These are phyloP conservation scores for Lycocerus yunnanus DNA, from an alignment of 2,888 invertebrate genomes.

Conservation along the genomic window DNA sequence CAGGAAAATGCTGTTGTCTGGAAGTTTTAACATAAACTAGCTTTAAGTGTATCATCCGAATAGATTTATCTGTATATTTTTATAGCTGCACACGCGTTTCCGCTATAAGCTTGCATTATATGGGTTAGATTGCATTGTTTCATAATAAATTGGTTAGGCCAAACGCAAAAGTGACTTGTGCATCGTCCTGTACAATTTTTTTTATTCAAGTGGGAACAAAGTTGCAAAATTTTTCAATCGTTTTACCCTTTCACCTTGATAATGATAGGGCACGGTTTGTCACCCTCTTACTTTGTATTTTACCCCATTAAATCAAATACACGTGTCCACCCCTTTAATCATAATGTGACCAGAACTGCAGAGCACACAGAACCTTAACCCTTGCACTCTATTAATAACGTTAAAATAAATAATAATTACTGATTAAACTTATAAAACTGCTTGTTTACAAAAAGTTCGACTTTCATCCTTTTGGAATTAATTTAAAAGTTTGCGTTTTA, in stretches of 20 bases:
- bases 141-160: neutral
- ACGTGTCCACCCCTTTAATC: conserved; percentile 26
- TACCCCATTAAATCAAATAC: conserved; percentile 25
- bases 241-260: conserved; percentile 22
- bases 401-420: neutral
- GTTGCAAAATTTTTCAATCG: neutral
- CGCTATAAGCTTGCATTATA: neutral
- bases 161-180: neutral
- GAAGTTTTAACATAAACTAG: neutral
- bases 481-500: neutral
- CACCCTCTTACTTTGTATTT: conserved; percentile 28
- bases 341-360: neutral
- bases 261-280: conserved; percentile 26
- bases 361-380: neutral
- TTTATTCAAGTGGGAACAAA: neutral
- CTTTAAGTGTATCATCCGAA: neutral
- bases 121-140: neutral
- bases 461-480: no score
- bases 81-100: neutral
- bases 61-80: neutral
- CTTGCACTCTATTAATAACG: neutral
- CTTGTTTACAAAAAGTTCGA: neutral
- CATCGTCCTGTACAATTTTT: neutral
- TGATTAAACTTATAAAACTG: neutral
- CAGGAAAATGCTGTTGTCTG: neutral